These are phyloP conservation scores for Stegana nigrithorax DNA, from an alignment of 2,888 invertebrate genomes.

Conservation along the genomic window DNA sequence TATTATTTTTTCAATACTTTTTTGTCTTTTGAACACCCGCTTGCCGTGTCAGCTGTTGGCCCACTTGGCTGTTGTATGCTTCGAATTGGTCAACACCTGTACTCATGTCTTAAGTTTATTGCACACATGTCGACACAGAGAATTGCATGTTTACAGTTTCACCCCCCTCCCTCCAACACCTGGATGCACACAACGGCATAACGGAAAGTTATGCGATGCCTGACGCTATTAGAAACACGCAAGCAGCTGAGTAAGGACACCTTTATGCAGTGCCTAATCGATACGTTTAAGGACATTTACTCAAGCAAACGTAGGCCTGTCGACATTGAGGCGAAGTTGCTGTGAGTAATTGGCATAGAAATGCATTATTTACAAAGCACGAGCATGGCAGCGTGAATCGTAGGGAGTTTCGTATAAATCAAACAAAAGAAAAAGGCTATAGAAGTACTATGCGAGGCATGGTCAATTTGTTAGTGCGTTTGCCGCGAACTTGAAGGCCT, in stretches of 20 bases:
- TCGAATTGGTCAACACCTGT: conserved; percentile 14
- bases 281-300: background rate
- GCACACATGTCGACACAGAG: conserved; percentile 8
- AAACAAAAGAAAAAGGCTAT: too few relatives aligned
- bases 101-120: conserved; percentile 5
- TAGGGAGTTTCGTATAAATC: too few relatives aligned
- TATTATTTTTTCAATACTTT: background rate
- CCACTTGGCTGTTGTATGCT: conserved; percentile 35
- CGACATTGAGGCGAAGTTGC: too few relatives aligned
- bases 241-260: too few relatives aligned
- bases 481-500: too few relatives aligned
- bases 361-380: background rate
- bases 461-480: too few relatives aligned
- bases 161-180: too few relatives aligned
- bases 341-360: too few relatives aligned
- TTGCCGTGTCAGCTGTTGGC: conserved; percentile 32
- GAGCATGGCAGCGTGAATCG: too few relatives aligned
- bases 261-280: conserved; percentile 6
- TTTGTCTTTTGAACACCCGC: background rate
- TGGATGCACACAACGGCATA: conserved; percentile 18
- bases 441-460: too few relatives aligned
- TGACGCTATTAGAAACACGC: background rate
- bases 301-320: background rate
- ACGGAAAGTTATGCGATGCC: conserved; percentile 44
- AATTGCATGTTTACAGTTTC: conserved; percentile 10